These are phyloP conservation scores for Zelleria hepariella DNA, from an alignment of 2,888 invertebrate genomes.

Conservation along the genomic window DNA sequence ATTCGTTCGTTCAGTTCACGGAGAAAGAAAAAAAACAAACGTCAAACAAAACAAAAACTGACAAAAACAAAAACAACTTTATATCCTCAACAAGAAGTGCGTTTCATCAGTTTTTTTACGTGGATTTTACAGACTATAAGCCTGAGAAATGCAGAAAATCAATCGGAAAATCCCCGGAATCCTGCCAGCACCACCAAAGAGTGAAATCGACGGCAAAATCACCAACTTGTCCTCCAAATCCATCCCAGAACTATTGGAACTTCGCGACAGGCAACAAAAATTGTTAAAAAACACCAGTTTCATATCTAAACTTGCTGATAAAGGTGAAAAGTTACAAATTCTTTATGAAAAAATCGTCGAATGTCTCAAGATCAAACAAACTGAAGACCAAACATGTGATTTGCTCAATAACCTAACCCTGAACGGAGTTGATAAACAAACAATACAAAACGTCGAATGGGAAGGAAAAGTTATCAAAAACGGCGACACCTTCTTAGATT, in stretches of 20 bases:
- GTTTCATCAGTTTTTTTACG: background rate
- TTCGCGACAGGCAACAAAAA: slow-evolving; percentile 70
- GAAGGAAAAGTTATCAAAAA: slow-evolving; percentile 51
- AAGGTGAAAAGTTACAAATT: slow-evolving; percentile 68
- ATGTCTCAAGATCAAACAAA: slow-evolving; percentile 60
- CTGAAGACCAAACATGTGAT: slow-evolving; percentile 62
- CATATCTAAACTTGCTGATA: slow-evolving; percentile 69
- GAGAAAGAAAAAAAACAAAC: no score
- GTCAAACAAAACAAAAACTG: background rate
- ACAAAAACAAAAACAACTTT: background rate
- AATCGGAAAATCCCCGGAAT: slow-evolving; percentile 63
- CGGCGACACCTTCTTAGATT: slow-evolving; percentile 47
- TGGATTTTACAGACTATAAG: background rate
- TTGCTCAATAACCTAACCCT: slow-evolving; percentile 66
- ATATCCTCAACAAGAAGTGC: background rate
- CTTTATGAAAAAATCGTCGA: slow-evolving; percentile 57
- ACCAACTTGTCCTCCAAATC: slow-evolving; percentile 58
- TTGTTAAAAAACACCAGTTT: slow-evolving; percentile 67
- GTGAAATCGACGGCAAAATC: slow-evolving; percentile 68
- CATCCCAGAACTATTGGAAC: slow-evolving; percentile 60
- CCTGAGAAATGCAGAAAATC: slow-evolving; percentile 36
- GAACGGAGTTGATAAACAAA: slow-evolving; percentile 45
- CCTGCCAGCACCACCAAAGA: slow-evolving; percentile 50
- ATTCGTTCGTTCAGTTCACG: no score
- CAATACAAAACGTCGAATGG: slow-evolving; percentile 74